Evolutionary conservation across 2,888 invertebrate species (phyloP), one percentile per base, ranked within the genome.

Genomic region (Drosophila mercatorum): DNA sequence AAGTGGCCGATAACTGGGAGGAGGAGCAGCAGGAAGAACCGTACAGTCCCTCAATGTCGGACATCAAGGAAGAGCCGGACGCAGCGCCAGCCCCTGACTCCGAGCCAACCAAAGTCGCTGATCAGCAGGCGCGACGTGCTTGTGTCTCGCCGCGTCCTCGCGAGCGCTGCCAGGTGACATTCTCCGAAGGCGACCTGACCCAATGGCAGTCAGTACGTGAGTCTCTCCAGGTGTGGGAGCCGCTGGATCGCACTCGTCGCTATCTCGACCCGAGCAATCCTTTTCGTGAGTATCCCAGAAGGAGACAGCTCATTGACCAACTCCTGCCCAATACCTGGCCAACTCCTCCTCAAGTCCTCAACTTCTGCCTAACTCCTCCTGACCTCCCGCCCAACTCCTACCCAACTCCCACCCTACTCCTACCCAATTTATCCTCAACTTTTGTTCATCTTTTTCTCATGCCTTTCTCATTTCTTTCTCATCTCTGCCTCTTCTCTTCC

Each of bases 201-300:
- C n/a, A 46, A 2, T 78, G 79, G 79, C 63, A 59, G 40, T 40
- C 72, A 2, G 17, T 78, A 0, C 2, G 57, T 14, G 36, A 66
- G 12, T 63, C 68, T 0, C 68, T 40, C 0, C 66, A 49, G 40
- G 14, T 75, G 4, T 78, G 78, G 78, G 55, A 75, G 17, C 78
- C 78, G 0, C 22, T 66, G 22, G 61, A 72, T 5, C 7, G 7
- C 0, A 52, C 8, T 36, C 26, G 17, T 5, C 58, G 52, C 14
- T 7, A 2, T 8, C 22, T 17, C 10, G 79, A 75, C 66, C 78
- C 79, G 0, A 78, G 66, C 8, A 31, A 56, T 51, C 7, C 52
- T 0, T 6, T 43, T 0, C 47, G 68, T 78, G 3, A 68, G 75
- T 72, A 26, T 26, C 14, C 12, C 0, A 14, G 11, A 0, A 3